Evolutionary conservation across 2,113 vertebrate genomes (phyloP).

Genomic region (Etheostoma cragini): DNA sequence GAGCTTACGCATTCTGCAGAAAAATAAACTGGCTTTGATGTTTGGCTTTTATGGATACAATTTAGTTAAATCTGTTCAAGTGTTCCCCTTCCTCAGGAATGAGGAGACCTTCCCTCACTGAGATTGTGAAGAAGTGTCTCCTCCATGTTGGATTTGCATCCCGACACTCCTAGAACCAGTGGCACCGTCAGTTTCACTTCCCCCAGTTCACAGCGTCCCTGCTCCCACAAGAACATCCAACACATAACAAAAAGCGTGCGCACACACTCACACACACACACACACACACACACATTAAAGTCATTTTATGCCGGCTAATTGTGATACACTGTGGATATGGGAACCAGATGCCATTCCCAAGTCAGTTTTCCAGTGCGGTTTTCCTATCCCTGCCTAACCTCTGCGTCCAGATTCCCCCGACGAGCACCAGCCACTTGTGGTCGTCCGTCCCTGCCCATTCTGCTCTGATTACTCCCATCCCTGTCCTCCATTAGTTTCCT

Average conservation of each 20-base stretch:
- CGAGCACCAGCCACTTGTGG: constrained; percentile 83
- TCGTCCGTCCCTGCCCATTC: constrained; percentile 76
- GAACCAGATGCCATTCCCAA: constrained; percentile 87
- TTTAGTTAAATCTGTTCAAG: constrained; percentile 48
- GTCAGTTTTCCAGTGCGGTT: constrained; percentile 81
- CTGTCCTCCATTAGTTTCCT: constrained; percentile 80
- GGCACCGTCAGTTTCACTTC: constrained; percentile 29
- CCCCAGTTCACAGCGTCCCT: constrained; percentile 22
- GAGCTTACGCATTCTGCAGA: constrained; percentile 39
- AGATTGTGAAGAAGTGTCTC: constrained; percentile 8
- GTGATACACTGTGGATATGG: constrained; percentile 80
- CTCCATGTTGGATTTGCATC: constrained; percentile 32
- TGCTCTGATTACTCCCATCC: constrained; percentile 84
- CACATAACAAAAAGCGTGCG: constrained; percentile 41
- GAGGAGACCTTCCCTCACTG: not conserved
- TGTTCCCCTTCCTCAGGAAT: constrained; percentile 20
- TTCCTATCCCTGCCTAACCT: constrained; percentile 81
- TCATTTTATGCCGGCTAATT: constrained; percentile 80
- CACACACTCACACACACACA: constrained; percentile 41
- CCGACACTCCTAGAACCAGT: not conserved
- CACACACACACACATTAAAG: constrained; percentile 74
- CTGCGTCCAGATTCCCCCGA: constrained; percentile 77
- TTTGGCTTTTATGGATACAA: constrained; percentile 39
- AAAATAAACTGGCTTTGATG: constrained; percentile 7
- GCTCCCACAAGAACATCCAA: constrained; percentile 55